A percentile compares a stretch with the other conserved stretches of the same genome.
Evolutionary conservation across 2,113 vertebrate species (phyloP).

Genomic region (Brienomyrus brachyistius): DNA sequence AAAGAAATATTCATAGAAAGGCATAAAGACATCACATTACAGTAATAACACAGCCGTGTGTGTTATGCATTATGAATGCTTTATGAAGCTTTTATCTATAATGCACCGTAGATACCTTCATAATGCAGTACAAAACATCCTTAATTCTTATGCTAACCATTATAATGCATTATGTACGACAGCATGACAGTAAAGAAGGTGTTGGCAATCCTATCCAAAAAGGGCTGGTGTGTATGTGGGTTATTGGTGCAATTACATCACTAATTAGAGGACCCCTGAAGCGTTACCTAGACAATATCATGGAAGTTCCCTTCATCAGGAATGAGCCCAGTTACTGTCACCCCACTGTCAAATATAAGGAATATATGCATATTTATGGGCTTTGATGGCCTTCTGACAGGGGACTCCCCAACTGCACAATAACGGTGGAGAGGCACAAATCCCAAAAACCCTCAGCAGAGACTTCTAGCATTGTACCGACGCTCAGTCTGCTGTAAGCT

Average conservation of each 20-base stretch:
- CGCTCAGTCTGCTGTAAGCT: background rate
- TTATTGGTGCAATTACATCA: background rate
- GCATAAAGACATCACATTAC: background rate
- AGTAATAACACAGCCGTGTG: background rate
- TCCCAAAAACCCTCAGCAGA: background rate
- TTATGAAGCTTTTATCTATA: background rate
- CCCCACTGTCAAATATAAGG: background rate
- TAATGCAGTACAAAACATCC: background rate
- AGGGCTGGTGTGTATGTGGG: background rate
- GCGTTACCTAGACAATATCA: background rate
- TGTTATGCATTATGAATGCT: background rate
- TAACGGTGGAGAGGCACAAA: background rate
- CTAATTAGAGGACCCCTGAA: background rate
- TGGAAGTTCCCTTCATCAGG: background rate
- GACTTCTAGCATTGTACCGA: background rate
- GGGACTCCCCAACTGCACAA: background rate
- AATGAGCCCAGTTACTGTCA: background rate
- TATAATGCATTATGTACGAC: background rate
- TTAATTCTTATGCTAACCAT: background rate
- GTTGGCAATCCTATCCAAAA: background rate
- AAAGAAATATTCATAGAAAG: background rate
- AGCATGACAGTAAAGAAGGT: background rate
- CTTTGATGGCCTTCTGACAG: background rate
- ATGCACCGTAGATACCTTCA: background rate
- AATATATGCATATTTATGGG: background rate